Conservation (phyloP, 2,888 invertebrate species). For the Chymomyza amoena region DNA sequence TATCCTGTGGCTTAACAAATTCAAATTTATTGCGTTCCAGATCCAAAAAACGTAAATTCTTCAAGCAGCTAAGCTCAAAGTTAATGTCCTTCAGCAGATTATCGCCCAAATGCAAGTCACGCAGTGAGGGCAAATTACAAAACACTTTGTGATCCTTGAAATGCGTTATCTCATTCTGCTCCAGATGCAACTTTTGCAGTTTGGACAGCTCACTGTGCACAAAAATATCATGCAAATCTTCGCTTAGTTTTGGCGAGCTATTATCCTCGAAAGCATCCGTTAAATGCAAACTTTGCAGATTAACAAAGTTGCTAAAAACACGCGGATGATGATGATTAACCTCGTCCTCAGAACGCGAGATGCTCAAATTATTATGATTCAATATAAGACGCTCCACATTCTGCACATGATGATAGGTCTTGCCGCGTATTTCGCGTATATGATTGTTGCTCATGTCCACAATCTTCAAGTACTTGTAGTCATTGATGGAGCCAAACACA, state of each 20-base stretch:
- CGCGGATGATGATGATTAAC: constrained; percentile 83
- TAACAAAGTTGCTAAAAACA: constrained; percentile 85
- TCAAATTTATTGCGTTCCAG: constrained; percentile 84
- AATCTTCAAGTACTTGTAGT: constrained; percentile 81
- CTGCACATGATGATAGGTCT: constrained; percentile 86
- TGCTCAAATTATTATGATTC: constrained; percentile 85
- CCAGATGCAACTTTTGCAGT: constrained; percentile 85
- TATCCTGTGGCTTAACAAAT: constrained; percentile 81
- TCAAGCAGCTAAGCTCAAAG: constrained; percentile 84
- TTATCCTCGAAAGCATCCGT: constrained; percentile 87
- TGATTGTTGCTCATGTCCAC: constrained; percentile 88
- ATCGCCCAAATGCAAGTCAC: constrained; percentile 85
- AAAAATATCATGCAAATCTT: constrained; percentile 86
- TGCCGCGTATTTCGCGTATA: constrained; percentile 85
- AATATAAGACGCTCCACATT: constrained; percentile 84
- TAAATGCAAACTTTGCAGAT: constrained; percentile 85
- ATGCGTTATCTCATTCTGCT: constrained; percentile 86
- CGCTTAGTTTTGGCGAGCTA: constrained; percentile 81
- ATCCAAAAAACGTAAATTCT: constrained; percentile 84
- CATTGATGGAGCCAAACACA: constrained; percentile 83
- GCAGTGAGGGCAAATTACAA: constrained; percentile 84
- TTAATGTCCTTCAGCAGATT: constrained; percentile 82
- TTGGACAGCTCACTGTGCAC: constrained; percentile 84
- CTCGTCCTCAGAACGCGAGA: constrained; percentile 81
- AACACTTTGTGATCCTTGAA: constrained; percentile 84